Evolutionary conservation across 2,797 vertebrate genomes (phyloP), one percentile per base, ranked within the genome.

Genomic region (Xenentodon cancila): DNA sequence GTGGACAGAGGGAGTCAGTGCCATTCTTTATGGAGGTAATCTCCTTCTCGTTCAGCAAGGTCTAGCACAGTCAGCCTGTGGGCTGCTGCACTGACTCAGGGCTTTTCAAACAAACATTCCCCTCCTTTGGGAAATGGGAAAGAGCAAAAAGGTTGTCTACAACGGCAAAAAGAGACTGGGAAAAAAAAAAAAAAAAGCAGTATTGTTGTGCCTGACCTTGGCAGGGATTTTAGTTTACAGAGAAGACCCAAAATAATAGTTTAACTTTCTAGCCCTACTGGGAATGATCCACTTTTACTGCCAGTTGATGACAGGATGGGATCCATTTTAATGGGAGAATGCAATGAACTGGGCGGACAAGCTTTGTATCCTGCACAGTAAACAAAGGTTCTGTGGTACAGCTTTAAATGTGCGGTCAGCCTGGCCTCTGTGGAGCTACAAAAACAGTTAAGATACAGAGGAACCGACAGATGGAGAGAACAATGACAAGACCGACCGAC

Each of bases 21-120:
- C 5, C 30, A 0, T 42, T 54, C 60, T 76, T 70, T 57, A 73
- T 64, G 70, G 62, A 57, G 61, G 61, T 82, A 73, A 82, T 81
- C 81, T 67, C 42, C 58, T 50, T 55, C 27, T 76, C 58, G 52
- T 71, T 22, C 32, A 47, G 57, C 25, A 17, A 52, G 18, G 68
- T 72, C 8, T 47, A 18, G 72, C 76, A 77, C 71, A 81, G 71
- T 65, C 66, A 71, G 68, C 79, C 67, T 32, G 19, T 21, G 75
- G 59, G 50, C 52, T 53, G 59, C 75, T 37, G 50, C 48, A 51
- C 68, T 75, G 62, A 79, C 68, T 80, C 75, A 47, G 70, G 32
- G 59, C 47, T 81, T 81, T 80, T 68, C 37, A 58, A 56, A 37
- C 40, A 51, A 37, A 54, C 32, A 37, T 67, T 18, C 21, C 15